Base-by-base conservation (phyloP, 2,797 vertebrate species). In the Oreortyx pictus region DNA sequence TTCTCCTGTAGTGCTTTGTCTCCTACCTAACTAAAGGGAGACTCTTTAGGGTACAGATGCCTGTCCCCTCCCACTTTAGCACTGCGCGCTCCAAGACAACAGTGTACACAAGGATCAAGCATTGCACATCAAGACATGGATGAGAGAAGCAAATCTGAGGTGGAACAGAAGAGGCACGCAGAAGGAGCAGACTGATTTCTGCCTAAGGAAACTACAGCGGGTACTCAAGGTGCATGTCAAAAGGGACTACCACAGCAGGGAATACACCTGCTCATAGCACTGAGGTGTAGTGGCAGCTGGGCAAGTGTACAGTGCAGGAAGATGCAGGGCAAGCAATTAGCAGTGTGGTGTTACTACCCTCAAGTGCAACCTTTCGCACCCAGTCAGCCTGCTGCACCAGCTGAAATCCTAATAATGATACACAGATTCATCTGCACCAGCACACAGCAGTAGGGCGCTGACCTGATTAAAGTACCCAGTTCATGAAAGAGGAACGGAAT, bases 261-360 rank as follows among this genome's bases (percentile, higher is more conserved):
- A 72, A 31, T 20, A 20, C 31, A 7, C 73, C 56, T 47, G 22
- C 82, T 16, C 39, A 66, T 47, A 85, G 57, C 44, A 29, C 10
- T 4, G 71, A 52, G 80, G 73, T n/a, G 47, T 1, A 52, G 68
- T 1, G 12, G 79, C 67, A 82, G 78, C 64, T 0, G 0, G 78
- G 82, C 76, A 74, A 23, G 54, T 56, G 57, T 71, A 15, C 0
- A 57, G 76, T 2, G 41, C 65, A 64, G 52, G 72, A 71, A 23
- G 80, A 81, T 27, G 61, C 65, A 74, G 79, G 73, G 62, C 66
- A 75, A 81, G 80, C 73, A 85, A 87, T 74, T 75, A 95, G 64
- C 72, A 93, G 71, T 33, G 33, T 3, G 2, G 22, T 13, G 49
- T 17, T 75, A 86, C 33, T 79, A 86, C 17, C 73, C 66, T 68